Base-by-base conservation (phyloP, 2,888 invertebrate genomes). In the Eupeodes latifasciatus region DNA sequence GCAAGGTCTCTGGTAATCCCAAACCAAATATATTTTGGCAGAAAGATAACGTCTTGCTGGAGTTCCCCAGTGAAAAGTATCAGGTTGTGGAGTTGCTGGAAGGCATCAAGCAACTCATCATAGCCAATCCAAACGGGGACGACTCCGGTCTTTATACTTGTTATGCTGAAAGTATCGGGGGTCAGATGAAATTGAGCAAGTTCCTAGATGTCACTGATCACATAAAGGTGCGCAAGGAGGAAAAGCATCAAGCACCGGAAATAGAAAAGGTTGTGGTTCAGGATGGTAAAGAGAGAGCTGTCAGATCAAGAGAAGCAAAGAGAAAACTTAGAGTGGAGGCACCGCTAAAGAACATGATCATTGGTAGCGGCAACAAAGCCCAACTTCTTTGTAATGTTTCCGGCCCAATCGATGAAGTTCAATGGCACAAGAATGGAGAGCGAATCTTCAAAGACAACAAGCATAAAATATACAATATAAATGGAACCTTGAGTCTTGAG, bases 81-180 rank as follows among this genome's bases (percentile, higher is more conserved):
- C 95, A 95, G 91, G 94, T 95, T 87, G 95, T 95, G 4, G 95
- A 95, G 86, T 95, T 96, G 90, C 93, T 95, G 7, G 96, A 96
- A 90, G 97, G 97, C 4, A 94, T 96, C 10, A 96, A 96, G 91
- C 95, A 96, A 86, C 92, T 97, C 14, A 94, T 95, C 16, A 96
- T 97, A 85, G 94, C 93, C 40, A 94, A 94, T 74, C 97, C 97
- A 0, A 94, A 94, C 62, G 93, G 94, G 14, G 94, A 94, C 4
- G 97, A 97, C 91, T 95, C 95, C 72, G 97, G 97, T 7, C 94
- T 95, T 83, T 97, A 97, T 91, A 96, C 96, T 0, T 97, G 97
- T 91, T 95, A 95, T 91, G 97, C 97, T 0, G 96, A 96, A 92
- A 97, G 96, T 91, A 95, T 95, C 2, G 94, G 96, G 34, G 96